Percentiles rank a stretch among this genome's conserved stretches.
These are phyloP conservation scores for Rousettus leschenaultii DNA, from an alignment of 2,113 vertebrate species.

Conservation along the genomic window DNA sequence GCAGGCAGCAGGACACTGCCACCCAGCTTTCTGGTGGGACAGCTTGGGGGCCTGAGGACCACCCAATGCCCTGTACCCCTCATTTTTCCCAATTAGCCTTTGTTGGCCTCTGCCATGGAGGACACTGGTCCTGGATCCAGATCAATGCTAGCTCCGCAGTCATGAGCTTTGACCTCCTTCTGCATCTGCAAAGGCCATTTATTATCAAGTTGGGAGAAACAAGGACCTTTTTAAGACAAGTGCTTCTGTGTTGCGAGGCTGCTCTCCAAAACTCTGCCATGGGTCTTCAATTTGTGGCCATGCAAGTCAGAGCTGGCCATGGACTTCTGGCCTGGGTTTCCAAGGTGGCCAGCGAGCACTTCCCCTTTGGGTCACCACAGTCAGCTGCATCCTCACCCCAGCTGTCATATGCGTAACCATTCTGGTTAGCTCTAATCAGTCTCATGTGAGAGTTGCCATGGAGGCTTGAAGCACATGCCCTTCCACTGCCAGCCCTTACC, in stretches of 20 bases:
- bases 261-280: background rate
- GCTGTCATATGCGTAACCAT: background rate
- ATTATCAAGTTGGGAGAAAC: background rate
- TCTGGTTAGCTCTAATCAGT: background rate
- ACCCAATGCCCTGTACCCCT: background rate
- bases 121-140: background rate
- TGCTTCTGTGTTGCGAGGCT: background rate
- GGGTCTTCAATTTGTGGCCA: background rate
- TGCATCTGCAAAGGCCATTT: background rate
- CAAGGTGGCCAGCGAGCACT: background rate
- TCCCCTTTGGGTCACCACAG: background rate
- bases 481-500: background rate
- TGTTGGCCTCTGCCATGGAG: background rate
- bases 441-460: background rate
- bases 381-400: background rate
- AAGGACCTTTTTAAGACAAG: background rate
- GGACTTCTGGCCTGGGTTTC: background rate
- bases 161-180: background rate
- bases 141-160: background rate
- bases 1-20: background rate
- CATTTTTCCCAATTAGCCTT: background rate
- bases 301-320: background rate
- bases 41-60: background rate
- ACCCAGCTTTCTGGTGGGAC: background rate
- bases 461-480: background rate